Percentiles rank a stretch among this genome's conserved stretches.
phyloP scores from a whole-genome alignment of 2,888 invertebrate species.

The Eristalinus aeneus region DNA sequence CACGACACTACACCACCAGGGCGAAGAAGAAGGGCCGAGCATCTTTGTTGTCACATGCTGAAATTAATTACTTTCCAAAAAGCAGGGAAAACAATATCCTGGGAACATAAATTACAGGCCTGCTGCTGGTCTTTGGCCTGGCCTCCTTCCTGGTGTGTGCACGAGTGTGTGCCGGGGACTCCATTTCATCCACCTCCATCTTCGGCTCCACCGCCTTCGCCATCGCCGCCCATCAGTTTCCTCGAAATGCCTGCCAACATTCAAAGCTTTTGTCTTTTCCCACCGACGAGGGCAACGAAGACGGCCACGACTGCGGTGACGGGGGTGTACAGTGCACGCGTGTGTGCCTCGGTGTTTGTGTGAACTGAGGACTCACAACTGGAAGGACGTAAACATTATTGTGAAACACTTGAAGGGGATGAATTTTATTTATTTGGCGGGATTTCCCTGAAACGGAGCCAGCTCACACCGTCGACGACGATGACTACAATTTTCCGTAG shows the following conservation, averaged over 20 bases:
- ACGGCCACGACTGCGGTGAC: too few species aligned
- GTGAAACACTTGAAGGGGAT: conserved; percentile 69
- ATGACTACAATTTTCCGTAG: conserved; percentile 2
- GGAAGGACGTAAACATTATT: conserved; percentile 63
- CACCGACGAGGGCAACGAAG: conserved; percentile 24
- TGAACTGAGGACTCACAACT: background rate
- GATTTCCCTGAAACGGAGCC: conserved; percentile 56
- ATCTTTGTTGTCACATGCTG: conserved; percentile 72
- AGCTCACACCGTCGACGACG: background rate
- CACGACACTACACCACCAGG: background rate
- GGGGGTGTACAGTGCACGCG: background rate
- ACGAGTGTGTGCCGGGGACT: conserved; percentile 41
- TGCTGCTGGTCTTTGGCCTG: conserved; percentile 67
- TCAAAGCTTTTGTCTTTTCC: conserved; percentile 63
- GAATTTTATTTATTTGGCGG: conserved; percentile 71
- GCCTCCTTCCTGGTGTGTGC: conserved; percentile 1
- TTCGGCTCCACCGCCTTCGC: conserved; percentile 32
- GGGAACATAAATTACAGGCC: conserved; percentile 73
- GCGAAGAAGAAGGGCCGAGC: conserved; percentile 61
- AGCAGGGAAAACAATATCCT: conserved; percentile 73
- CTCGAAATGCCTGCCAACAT: conserved; percentile 53
- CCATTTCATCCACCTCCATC: background rate
- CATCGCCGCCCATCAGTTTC: conserved; percentile 27
- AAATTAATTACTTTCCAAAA: conserved; percentile 74
- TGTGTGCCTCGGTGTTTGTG: background rate